Percentiles rank a stretch among this genome's conserved stretches.
Evolutionary conservation across 1,140 invertebrate species (phyloP).

Genomic region (Drosophila erecta): DNA sequence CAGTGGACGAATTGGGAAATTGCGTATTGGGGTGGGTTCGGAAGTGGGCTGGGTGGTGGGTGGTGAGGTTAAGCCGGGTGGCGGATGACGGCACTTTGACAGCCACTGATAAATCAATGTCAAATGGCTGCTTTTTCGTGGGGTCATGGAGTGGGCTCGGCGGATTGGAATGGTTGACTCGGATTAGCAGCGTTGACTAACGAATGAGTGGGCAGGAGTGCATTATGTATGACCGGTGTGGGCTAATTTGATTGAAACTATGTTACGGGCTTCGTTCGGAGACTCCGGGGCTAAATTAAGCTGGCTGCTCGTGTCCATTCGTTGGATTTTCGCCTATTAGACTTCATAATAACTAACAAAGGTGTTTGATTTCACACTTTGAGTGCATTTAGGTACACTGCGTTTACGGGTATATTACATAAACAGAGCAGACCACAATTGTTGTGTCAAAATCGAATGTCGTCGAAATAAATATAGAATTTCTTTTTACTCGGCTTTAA

Average conservation of each 20-base stretch:
- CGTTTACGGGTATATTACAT: too few species aligned
- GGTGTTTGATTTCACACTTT: too few species aligned
- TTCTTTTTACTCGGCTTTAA: slow-evolving; percentile 22
- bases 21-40: background rate
- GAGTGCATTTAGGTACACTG: too few species aligned
- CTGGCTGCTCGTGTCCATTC: background rate
- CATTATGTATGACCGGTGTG: slow-evolving; percentile 41
- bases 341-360: too few species aligned
- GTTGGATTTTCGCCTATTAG: background rate
- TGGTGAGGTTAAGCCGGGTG: background rate
- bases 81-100: slow-evolving; percentile 43
- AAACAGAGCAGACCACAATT: background rate
- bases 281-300: background rate
- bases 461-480: background rate
- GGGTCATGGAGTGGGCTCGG: background rate
- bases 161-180: background rate
- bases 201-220: slow-evolving; percentile 19
- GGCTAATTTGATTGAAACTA: slow-evolving; percentile 42
- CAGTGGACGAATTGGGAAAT: background rate
- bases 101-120: slow-evolving; percentile 70
- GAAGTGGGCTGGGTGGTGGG: background rate
- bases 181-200: slow-evolving; percentile 26
- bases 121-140: slow-evolving; percentile 30
- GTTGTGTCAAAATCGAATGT: slow-evolving; percentile 7
- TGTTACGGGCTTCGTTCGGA: background rate